phyloP scores from a whole-genome alignment of 2,113 vertebrate genomes.

The Triplophysa rosa region DNA sequence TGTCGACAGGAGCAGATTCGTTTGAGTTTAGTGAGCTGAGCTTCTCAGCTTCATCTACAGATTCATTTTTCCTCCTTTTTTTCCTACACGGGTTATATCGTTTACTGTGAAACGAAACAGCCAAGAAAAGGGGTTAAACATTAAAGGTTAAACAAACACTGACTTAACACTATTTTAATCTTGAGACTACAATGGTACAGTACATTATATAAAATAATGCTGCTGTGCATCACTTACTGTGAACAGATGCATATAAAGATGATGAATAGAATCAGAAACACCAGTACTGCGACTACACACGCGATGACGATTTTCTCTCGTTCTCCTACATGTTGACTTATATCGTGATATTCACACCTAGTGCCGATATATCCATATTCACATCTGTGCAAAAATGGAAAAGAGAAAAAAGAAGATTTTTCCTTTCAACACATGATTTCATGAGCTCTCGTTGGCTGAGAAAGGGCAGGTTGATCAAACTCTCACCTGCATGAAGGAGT shows the following conservation, averaged over 20 bases:
- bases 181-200: too few species aligned
- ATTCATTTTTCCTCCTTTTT: slow-evolving; percentile 43
- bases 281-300: slow-evolving; percentile 71
- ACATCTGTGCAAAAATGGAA: slow-evolving; percentile 70
- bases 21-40: slow-evolving; percentile 40
- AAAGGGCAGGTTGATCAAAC: slow-evolving; percentile 4
- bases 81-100: slow-evolving; percentile 42
- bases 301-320: slow-evolving; percentile 74
- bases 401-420: background rate
- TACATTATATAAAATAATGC: too few species aligned
- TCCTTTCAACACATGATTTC: background rate
- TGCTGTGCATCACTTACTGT: slow-evolving; percentile 73
- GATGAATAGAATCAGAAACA: slow-evolving; percentile 76
- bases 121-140: background rate
- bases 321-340: slow-evolving; percentile 66
- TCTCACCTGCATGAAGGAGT: slow-evolving; percentile 78
- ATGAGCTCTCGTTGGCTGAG: background rate
- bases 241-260: slow-evolving; percentile 75
- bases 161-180: too few species aligned
- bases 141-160: too few species aligned
- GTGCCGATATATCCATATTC: slow-evolving; percentile 73
- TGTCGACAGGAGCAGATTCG: slow-evolving; percentile 22
- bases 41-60: slow-evolving; percentile 39
- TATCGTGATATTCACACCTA: slow-evolving; percentile 79
- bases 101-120: slow-evolving; percentile 31